Conservation (phyloP, 92 coral and sea anemone genomes). For the Diadumene lineata region DNA sequence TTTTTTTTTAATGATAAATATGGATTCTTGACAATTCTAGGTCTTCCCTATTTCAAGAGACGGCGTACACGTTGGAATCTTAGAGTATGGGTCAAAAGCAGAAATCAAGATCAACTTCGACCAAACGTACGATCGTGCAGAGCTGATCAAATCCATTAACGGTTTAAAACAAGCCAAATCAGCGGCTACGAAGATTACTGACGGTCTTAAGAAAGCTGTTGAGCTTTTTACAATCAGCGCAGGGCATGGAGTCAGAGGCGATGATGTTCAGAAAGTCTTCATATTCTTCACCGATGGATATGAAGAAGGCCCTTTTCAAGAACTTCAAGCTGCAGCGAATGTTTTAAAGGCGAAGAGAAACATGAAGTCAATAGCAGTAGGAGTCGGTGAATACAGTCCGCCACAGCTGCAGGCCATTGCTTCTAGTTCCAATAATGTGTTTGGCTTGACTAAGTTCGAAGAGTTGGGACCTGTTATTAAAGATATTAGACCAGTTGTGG, state of each 20-base stretch:
- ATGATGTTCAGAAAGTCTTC: conserved; percentile 55
- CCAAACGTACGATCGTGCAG: conserved; percentile 27
- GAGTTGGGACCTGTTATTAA: conserved; percentile 54
- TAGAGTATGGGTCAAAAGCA: conserved; percentile 69
- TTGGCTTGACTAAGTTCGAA: conserved; percentile 29
- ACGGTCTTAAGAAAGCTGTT: conserved; percentile 35
- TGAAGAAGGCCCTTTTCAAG: conserved; percentile 2
- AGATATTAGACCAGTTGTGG: conserved; percentile 43
- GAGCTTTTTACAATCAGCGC: conserved; percentile 18
- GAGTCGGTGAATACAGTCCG: conserved; percentile 32
- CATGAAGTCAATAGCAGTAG: conserved; percentile 60
- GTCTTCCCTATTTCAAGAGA: conserved; percentile 56
- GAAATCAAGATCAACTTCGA: conserved; percentile 43
- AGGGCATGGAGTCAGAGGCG: conserved; percentile 52
- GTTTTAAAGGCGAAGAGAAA: conserved; percentile 11
- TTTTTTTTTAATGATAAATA: not conserved
- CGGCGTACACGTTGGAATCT: conserved; percentile 71
- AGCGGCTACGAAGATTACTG: conserved; percentile 33
- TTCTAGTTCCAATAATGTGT: conserved; percentile 44
- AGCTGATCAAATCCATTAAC: conserved; percentile 46
- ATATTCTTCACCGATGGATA: conserved; percentile 82
- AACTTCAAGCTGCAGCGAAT: conserved; percentile 4
- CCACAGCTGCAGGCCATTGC: conserved; percentile 56
- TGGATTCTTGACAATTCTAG: too few relatives aligned
- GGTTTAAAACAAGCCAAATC: conserved; percentile 37